Base-by-base conservation (phyloP, 2,113 vertebrate genomes). In the Onychorhynchus coronatus region DNA sequence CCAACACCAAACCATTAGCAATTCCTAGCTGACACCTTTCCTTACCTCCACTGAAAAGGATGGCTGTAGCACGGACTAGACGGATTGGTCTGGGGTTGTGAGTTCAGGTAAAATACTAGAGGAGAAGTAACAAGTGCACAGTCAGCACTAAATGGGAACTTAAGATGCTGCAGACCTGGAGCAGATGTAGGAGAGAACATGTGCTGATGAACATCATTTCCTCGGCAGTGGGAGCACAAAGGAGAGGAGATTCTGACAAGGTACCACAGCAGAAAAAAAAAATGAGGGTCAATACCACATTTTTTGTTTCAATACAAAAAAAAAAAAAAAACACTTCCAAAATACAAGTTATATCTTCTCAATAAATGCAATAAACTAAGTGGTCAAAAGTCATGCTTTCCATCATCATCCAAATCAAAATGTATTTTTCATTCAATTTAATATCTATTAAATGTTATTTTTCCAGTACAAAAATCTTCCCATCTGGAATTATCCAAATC, bases 31-130 rank as follows among this genome's bases (percentile, higher is more conserved):
- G 41, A 89, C 21, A 83, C 71, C 59, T 95, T 71, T 97, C 81
- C 99, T 99, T 99, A 99, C 99, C 99, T 99, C 99, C 99, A 99
- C 91, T 98, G 98, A 91, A 99, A 98, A 88, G 98, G 98, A 97
- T 97, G 98, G 95, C 97, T 98, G 96, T 97, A 97, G 94, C 98
- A 98, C 3, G 98, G 98, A 80, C 98, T 98, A 96, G 98, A 95
- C 20, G 98, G 98, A 88, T 96, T 98, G 97, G 98, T 98, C 76
- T 97, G 97, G 89, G 97, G 93, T 78, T 97, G 95, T 88, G 98
- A 97, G 95, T 94, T 98, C 97, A 98, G 91, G 96, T 98, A 98
- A 98, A 98, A 98, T 78, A 96, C 97, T 97, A 99, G 98, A 97
- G 98, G 98, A 94, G 99, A 98, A 97, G 98, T 98, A 68, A 98